A percentile compares a stretch with the other conserved stretches of the same genome.
Evolutionary conservation across 2,797 vertebrate species (phyloP).

Genomic region (Pipistrellus pipistrellus): DNA sequence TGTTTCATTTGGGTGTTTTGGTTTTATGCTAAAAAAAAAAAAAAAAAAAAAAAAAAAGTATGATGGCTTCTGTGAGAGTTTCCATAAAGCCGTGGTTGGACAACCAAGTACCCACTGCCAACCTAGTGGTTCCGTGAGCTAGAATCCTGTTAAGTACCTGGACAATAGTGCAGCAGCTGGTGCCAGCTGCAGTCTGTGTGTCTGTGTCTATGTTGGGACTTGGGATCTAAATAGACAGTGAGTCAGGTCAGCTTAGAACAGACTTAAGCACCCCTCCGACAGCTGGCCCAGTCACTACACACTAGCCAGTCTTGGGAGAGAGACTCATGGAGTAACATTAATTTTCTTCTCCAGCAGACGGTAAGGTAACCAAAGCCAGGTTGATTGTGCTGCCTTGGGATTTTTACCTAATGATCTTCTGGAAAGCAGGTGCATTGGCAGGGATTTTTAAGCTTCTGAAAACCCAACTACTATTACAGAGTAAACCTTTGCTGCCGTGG

Average conservation of each 20-base stretch:
- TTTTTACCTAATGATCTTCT: slow-evolving; percentile 89
- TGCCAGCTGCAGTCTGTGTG: slow-evolving; percentile 74
- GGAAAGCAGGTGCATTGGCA: slow-evolving; percentile 88
- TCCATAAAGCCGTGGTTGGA: slow-evolving; percentile 50
- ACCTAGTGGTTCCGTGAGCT: slow-evolving; percentile 75
- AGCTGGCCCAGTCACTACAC: slow-evolving; percentile 88
- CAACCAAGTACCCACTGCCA: background rate
- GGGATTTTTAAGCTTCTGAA: slow-evolving; percentile 82
- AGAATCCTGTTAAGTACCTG: slow-evolving; percentile 91
- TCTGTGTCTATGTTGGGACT: slow-evolving; percentile 61
- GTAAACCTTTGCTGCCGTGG: slow-evolving; percentile 82
- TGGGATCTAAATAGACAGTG: slow-evolving; percentile 72
- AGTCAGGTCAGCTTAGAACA: slow-evolving; percentile 82
- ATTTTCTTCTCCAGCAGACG: slow-evolving; percentile 89
- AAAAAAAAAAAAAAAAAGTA: slow-evolving; percentile 67
- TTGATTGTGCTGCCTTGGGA: slow-evolving; percentile 85
- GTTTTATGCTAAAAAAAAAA: background rate
- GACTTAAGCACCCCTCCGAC: slow-evolving; percentile 84
- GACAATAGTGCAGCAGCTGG: slow-evolving; percentile 91
- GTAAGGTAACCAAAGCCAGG: slow-evolving; percentile 89
- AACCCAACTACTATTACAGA: slow-evolving; percentile 82
- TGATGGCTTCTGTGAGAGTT: background rate
- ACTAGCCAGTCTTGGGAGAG: slow-evolving; percentile 85
- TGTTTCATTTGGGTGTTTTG: slow-evolving; percentile 47
- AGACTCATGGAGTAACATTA: slow-evolving; percentile 85